Conservation (phyloP, 2,888 invertebrate genomes). For the Netelia fuscicornis region DNA sequence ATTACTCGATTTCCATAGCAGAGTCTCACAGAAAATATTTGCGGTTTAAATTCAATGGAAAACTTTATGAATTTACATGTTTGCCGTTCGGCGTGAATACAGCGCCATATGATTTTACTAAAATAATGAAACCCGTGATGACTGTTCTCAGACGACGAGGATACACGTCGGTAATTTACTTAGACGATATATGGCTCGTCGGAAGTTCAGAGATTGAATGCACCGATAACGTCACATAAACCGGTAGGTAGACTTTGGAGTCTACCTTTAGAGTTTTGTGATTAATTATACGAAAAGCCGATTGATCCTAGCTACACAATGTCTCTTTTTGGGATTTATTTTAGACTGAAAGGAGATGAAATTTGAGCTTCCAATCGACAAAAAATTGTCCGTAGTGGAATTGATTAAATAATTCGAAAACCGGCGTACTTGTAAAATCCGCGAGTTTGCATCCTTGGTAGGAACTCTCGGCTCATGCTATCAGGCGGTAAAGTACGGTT, state of each 20-base stretch:
- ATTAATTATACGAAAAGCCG: slow-evolving; percentile 44
- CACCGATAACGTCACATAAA: neutral
- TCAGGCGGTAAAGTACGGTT: slow-evolving; percentile 31
- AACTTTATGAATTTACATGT: neutral
- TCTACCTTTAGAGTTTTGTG: slow-evolving; percentile 37
- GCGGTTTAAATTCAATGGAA: neutral
- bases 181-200: slow-evolving; percentile 36
- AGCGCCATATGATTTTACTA: slow-evolving; percentile 34
- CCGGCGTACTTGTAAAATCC: slow-evolving; percentile 7
- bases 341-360: slow-evolving; percentile 28
- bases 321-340: slow-evolving; percentile 35
- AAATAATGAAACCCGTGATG: slow-evolving; percentile 4
- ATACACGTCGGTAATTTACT: slow-evolving; percentile 24
- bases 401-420: neutral
- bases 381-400: slow-evolving; percentile 18
- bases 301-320: neutral
- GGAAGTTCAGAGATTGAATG: slow-evolving; percentile 17
- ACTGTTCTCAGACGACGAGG: slow-evolving; percentile 27
- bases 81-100: slow-evolving; percentile 62
- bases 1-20: neutral
- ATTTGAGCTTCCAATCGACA: slow-evolving; percentile 34
- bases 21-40: neutral
- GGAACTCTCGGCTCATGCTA: slow-evolving; percentile 25
- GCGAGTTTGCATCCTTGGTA: slow-evolving; percentile 28
- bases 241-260: too few relatives aligned